phyloP scores from a whole-genome alignment of 2,113 vertebrate species.

The Plectropomus leopardus region DNA sequence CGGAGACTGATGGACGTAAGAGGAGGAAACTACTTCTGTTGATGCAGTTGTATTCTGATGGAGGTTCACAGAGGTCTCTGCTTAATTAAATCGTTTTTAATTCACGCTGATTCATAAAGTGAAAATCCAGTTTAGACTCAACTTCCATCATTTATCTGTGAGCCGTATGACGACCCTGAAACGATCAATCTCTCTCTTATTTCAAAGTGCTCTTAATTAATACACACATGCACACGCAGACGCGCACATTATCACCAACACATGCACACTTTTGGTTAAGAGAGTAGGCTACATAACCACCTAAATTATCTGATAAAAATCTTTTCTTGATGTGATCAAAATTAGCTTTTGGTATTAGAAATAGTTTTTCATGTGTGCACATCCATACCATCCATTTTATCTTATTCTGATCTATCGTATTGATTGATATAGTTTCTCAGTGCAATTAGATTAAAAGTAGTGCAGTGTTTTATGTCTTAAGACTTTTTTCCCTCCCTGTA shows the following conservation, averaged over 20 bases:
- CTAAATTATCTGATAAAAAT: constrained; percentile 56
- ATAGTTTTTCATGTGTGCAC: constrained; percentile 12
- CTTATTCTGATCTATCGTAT: constrained; percentile 28
- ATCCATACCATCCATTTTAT: constrained; percentile 12
- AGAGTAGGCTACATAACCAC: constrained; percentile 18
- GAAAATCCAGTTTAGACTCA: constrained; percentile 23
- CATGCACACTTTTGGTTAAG: constrained; percentile 51
- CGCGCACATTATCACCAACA: not conserved
- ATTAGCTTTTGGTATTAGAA: constrained; percentile 51
- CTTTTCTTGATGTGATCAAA: constrained; percentile 45
- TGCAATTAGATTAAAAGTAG: constrained; percentile 69
- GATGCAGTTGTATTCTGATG: not conserved
- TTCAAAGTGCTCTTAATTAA: constrained; percentile 61
- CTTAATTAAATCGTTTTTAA: constrained; percentile 32
- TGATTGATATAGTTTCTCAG: constrained; percentile 43
- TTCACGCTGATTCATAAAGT: constrained; percentile 22
- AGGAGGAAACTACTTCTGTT: constrained; percentile 3
- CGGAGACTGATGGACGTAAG: not conserved
- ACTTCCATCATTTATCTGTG: constrained; percentile 22
- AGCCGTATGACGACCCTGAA: not conserved
- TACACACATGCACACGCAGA: constrained; percentile 25
- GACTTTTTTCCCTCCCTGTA: not conserved
- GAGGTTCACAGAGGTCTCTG: constrained; percentile 16
- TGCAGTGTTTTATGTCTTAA: constrained; percentile 58
- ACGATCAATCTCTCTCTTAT: constrained; percentile 5